A percentile compares a stretch with the other conserved stretches of the same genome.
Conservation (phyloP, 2,888 invertebrate genomes). For the Neoascia interrupta region DNA sequence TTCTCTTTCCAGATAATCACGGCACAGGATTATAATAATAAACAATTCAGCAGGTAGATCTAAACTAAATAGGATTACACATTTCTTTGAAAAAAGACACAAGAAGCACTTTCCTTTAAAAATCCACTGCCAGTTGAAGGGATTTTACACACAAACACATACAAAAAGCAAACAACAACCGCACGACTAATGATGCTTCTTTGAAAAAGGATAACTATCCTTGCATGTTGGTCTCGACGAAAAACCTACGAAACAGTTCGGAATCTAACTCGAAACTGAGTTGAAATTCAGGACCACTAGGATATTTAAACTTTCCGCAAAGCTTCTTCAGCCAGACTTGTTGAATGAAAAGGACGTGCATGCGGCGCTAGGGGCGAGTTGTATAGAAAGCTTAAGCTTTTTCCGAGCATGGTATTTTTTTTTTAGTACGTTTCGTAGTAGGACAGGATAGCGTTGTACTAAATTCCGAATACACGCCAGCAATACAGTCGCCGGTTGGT, state of each 20-base stretch:
- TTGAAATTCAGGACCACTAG: slow-evolving; percentile 39
- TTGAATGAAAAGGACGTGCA: slow-evolving; percentile 41
- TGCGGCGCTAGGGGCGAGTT: slow-evolving; percentile 5
- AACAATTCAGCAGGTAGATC: slow-evolving; percentile 21
- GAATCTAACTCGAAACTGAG: slow-evolving; percentile 61
- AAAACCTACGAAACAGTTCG: slow-evolving; percentile 26
- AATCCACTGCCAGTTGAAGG: too few species aligned
- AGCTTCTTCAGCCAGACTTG: slow-evolving; percentile 38
- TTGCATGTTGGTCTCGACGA: not conserved
- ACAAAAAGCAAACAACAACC: not conserved
- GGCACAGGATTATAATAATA: slow-evolving; percentile 7
- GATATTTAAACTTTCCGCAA: slow-evolving; percentile 51
- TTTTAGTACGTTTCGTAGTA: slow-evolving; percentile 47
- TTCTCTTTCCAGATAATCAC: slow-evolving; percentile 33
- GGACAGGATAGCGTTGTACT: slow-evolving; percentile 44
- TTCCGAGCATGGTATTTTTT: not conserved
- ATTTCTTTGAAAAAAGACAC: not conserved
- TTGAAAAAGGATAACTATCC: slow-evolving; percentile 6
- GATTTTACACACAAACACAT: too few species aligned
- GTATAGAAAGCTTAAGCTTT: slow-evolving; percentile 39
- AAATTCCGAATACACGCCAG: slow-evolving; percentile 27
- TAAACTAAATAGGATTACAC: slow-evolving; percentile 8
- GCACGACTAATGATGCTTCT: not conserved
- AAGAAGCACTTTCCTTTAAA: not conserved
- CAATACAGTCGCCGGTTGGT: not conserved